Evolutionary conservation across 2,888 invertebrate genomes (phyloP).

Genomic region (Mellilla xanthometata): DNA sequence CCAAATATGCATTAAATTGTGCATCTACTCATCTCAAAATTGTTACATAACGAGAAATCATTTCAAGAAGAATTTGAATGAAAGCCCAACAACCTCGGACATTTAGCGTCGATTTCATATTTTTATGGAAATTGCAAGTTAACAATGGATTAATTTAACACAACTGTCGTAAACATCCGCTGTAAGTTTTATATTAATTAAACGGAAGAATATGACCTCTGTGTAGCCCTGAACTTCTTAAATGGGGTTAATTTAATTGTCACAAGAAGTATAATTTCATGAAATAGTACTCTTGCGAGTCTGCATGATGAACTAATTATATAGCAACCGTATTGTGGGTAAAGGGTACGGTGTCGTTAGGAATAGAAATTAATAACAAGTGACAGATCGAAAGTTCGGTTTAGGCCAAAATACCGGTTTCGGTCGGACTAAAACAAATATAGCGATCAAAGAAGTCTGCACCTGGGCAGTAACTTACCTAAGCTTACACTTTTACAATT

Average conservation of each 20-base stretch:
- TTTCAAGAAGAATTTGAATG: too few relatives aligned
- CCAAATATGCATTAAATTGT: slow-evolving; percentile 3
- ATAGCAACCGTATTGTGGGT: slow-evolving; percentile 23
- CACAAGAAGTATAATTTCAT: slow-evolving; percentile 56
- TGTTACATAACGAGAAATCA: not conserved
- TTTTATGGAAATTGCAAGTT: too few relatives aligned
- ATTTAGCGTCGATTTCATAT: too few relatives aligned
- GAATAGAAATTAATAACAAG: slow-evolving; percentile 14
- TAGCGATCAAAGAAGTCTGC: slow-evolving; percentile 8
- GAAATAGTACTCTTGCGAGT: slow-evolving; percentile 42
- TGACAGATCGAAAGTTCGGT: too few relatives aligned
- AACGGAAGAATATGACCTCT: slow-evolving; percentile 24
- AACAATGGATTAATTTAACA: slow-evolving; percentile 1
- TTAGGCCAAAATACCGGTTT: too few relatives aligned
- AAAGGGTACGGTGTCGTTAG: too few relatives aligned
- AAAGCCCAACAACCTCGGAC: too few relatives aligned
- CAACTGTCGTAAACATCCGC: slow-evolving; percentile 9
- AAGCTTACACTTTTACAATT: slow-evolving; percentile 14
- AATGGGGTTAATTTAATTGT: slow-evolving; percentile 78
- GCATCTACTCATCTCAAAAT: not conserved
- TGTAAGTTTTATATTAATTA: slow-evolving; percentile 4
- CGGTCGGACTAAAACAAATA: too few relatives aligned
- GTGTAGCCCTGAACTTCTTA: slow-evolving; percentile 37
- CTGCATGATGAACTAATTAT: slow-evolving; percentile 40
- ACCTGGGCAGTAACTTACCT: slow-evolving; percentile 3